phyloP scores from a whole-genome alignment of 2,797 vertebrate genomes.

The Cheirogaleus major region DNA sequence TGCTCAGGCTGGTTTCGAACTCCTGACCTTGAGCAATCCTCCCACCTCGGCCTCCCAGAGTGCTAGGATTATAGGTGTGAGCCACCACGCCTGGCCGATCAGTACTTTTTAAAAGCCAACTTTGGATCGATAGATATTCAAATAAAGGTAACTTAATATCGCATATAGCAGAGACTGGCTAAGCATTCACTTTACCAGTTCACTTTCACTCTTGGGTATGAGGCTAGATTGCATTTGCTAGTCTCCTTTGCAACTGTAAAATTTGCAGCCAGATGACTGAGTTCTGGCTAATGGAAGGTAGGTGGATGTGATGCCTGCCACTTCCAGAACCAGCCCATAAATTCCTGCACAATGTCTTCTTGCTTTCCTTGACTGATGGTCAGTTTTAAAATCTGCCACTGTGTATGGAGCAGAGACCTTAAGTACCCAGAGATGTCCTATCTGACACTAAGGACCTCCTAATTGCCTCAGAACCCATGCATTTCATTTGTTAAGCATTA shows the following conservation, averaged over 20 bases:
- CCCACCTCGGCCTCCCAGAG: too few relatives aligned
- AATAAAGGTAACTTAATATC: background rate
- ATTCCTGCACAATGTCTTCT: background rate
- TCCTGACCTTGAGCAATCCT: too few relatives aligned
- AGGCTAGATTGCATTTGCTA: background rate
- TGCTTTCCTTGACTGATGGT: background rate
- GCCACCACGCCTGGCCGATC: background rate
- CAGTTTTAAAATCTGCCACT: background rate
- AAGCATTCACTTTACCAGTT: background rate
- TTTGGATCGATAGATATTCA: background rate
- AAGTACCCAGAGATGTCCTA: background rate
- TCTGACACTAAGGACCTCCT: background rate
- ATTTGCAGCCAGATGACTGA: background rate
- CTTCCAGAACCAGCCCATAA: background rate
- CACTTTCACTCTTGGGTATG: background rate
- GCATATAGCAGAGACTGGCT: background rate
- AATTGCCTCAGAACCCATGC: background rate
- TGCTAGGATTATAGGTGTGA: too few relatives aligned
- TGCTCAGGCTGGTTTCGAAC: too few relatives aligned
- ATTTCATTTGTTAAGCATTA: background rate
- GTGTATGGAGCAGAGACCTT: background rate
- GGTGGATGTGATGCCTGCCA: background rate
- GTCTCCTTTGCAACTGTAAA: background rate
- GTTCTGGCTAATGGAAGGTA: background rate
- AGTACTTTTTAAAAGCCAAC: background rate